Percentiles rank a stretch among this genome's conserved stretches.
Evolutionary conservation across 2,113 vertebrate species (phyloP).

Genomic region (Lates calcarifer): DNA sequence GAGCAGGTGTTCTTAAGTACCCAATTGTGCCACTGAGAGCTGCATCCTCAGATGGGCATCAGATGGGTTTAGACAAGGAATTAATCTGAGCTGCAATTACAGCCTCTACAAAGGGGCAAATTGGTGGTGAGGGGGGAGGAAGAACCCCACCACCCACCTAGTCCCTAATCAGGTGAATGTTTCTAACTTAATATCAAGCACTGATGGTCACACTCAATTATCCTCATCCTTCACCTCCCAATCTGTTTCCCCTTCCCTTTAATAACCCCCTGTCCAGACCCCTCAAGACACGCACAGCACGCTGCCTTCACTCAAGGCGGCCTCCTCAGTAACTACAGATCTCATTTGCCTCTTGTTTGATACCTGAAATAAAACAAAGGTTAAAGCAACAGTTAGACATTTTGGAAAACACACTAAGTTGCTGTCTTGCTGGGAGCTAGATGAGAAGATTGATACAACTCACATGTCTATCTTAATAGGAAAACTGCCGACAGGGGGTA

Average conservation of each 20-base stretch:
- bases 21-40: slow-evolving; percentile 50
- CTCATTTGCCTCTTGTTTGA: slow-evolving; percentile 6
- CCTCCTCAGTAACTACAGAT: neutral
- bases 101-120: slow-evolving; percentile 55
- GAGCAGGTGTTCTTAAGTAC: slow-evolving; percentile 74
- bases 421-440: neutral
- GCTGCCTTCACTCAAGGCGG: neutral
- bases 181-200: slow-evolving; percentile 53
- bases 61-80: slow-evolving; percentile 79
- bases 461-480: neutral
- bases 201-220: slow-evolving; percentile 66
- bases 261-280: slow-evolving; percentile 8
- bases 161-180: slow-evolving; percentile 70
- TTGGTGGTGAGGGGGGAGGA: slow-evolving; percentile 47
- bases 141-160: slow-evolving; percentile 41
- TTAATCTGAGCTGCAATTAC: slow-evolving; percentile 76
- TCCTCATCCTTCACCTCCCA: slow-evolving; percentile 52
- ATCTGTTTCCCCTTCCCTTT: slow-evolving; percentile 39
- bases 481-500: neutral
- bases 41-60: slow-evolving; percentile 72
- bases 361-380: neutral
- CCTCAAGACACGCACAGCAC: slow-evolving; percentile 10
- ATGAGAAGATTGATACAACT: neutral
- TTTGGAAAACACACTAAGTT: neutral
- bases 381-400: neutral